phyloP scores from a whole-genome alignment of 2,797 vertebrate species.

The Triplophysa bombifrons region DNA sequence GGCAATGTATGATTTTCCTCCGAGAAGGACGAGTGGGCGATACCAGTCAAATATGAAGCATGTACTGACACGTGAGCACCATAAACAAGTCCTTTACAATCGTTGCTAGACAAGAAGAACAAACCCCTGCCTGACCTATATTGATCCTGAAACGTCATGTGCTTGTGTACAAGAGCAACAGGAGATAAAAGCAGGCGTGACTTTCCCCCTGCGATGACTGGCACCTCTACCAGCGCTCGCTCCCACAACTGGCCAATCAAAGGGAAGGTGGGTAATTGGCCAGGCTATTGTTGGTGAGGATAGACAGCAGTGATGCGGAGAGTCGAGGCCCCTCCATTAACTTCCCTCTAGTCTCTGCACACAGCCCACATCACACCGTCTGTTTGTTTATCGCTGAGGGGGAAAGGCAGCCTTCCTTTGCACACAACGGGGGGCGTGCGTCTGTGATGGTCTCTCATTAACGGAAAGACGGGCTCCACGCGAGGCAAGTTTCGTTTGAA shows the following conservation, averaged over 20 bases:
- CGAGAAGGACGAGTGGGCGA: not conserved
- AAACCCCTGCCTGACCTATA: constrained; percentile 33
- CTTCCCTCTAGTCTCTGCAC: constrained; percentile 18
- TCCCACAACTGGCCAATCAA: constrained; percentile 19
- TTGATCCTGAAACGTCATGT: constrained; percentile 44
- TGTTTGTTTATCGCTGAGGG: constrained; percentile 46
- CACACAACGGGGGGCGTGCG: constrained; percentile 17
- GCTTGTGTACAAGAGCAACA: constrained; percentile 27
- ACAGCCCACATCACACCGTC: constrained; percentile 19
- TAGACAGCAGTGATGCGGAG: constrained; percentile 5
- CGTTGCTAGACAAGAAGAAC: constrained; percentile 38
- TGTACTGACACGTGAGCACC: not conserved
- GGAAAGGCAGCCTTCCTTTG: constrained; percentile 27
- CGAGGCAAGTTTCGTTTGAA: constrained; percentile 48
- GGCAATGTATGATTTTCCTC: not conserved
- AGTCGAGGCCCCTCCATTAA: constrained; percentile 28
- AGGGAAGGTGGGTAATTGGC: constrained; percentile 45
- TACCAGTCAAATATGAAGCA: not conserved
- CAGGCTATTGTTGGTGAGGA: constrained; percentile 42
- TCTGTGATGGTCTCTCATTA: constrained; percentile 34
- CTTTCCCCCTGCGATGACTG: constrained; percentile 13
- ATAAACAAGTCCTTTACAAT: constrained; percentile 21
- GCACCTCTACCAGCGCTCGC: constrained; percentile 4
- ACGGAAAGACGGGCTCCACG: constrained; percentile 13
- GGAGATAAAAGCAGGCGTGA: constrained; percentile 40